Evolutionary conservation across 37 sponge, comb jelly and placozoan species (phyloP), one percentile per base, ranked within the genome.

Genomic region (Axinella damicornis): DNA sequence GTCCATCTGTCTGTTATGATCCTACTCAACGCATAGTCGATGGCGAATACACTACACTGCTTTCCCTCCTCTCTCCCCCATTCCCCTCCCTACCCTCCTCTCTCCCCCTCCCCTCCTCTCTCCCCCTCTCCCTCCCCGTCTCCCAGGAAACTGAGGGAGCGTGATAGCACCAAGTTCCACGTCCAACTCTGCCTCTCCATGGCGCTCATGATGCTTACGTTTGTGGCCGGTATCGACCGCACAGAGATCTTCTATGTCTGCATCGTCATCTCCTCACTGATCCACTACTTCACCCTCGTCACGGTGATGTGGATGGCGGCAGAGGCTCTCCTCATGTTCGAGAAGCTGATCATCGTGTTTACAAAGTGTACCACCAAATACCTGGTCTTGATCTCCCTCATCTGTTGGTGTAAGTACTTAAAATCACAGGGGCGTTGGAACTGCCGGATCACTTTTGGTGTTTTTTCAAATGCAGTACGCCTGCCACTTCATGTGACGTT

Each of bases 271-370:
- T 72, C 83, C 27, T 70, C 63, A 6, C 65, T 89, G 73, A 67
- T 83, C 55, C 85, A 89, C 72, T 83, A 89, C 84, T 83, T 83
- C 85, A 83, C 78, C 52, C 71, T 83, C 2, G 57, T 54, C 54
- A 33, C 74, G 17, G 6, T 65, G 27, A 83, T 75, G 71, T 77
- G 80, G 84, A 72, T 74, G 66, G 84, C 64, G 34, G 84, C 84
- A 24, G 75, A 74, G 55, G 65, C 74, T 22, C 16, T 88, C 27
- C 76, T 81, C 57, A 77, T 82, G 53, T 74, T 80, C 41, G 53
- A 63, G 61, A 80, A 80, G 25, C 77, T 82, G 27, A 41, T 82
- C 2, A 28, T 73, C 19, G 77, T 37, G 27, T 81, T 62, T 38
- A 38, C 38, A 21, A n/a, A 76, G 21, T 0, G 22, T 64, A 36